Evolutionary conservation across 1,140 invertebrate genomes (phyloP), one percentile per base, ranked within the genome.

Genomic region (Geopemphigus sp.): DNA sequence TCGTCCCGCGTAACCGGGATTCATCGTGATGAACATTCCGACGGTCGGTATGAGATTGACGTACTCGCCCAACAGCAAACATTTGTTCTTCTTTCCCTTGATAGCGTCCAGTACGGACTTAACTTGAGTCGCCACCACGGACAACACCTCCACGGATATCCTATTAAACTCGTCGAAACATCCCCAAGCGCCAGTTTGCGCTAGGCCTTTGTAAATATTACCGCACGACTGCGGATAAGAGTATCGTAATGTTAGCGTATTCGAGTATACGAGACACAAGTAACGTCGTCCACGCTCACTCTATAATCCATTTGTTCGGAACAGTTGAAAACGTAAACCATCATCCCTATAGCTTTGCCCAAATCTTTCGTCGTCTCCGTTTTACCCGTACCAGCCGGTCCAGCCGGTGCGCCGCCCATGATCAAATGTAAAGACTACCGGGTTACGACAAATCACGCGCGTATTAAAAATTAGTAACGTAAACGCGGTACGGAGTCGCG

Each of bases 221-320:
- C 92, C 94, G 83, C 93, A 92, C 6, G 94, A 96, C 88, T 88
- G 82, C 15, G 83, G 84, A 82, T 74, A 80, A 8, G 3, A 8
- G 32, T 39, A 39, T 39, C 3, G 32, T n/a, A n/a, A n/a, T 1
- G 5, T 47, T 59, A 32, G n/a, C n/a, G n/a, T n/a, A n/a, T n/a
- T n/a, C n/a, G n/a, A n/a, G n/a, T n/a, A n/a, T n/a, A n/a, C n/a
- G n/a, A n/a, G n/a, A n/a, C n/a, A n/a, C n/a, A n/a, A n/a, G n/a
- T n/a, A n/a, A n/a, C n/a, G n/a, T 17, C 24, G 1, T 26, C 4
- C 11, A 17, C 0, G 22, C 39, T 22, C n/a, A 87, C 87, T 83
- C 93, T 94, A 85, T 96, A 97, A 85, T 97, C 95, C 95, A 97
- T 96, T 88, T 96, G 95, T 85, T 97, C 95, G 0, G 95, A 97